Percentiles rank a stretch among this genome's conserved stretches.
phyloP scores from a whole-genome alignment of 1,140 invertebrate genomes.

The Saccostrea echinata region DNA sequence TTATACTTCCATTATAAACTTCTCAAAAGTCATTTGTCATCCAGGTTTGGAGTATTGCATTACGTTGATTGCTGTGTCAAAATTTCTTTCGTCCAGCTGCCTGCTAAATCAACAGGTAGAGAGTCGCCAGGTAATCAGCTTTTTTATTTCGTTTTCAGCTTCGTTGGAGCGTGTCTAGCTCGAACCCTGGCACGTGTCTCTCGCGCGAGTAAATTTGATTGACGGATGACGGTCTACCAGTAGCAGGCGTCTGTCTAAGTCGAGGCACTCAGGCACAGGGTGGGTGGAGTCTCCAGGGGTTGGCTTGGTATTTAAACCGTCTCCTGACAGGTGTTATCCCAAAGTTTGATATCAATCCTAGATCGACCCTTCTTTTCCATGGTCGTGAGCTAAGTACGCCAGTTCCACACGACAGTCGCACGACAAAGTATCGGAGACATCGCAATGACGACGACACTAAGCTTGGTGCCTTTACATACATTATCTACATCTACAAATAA shows the following conservation, averaged over 20 bases:
- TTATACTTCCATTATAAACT: conserved; percentile 36
- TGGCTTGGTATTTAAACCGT: conserved; percentile 53
- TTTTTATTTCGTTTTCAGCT: conserved; percentile 40
- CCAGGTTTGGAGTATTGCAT: conserved; percentile 35
- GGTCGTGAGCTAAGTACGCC: conserved; percentile 52
- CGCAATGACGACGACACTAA: conserved; percentile 64
- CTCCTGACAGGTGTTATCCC: conserved; percentile 44
- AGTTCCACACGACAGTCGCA: conserved; percentile 58
- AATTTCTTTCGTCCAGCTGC: conserved; percentile 19
- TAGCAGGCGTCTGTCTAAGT: not conserved
- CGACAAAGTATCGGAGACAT: conserved; percentile 42
- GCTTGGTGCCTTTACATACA: conserved; percentile 65
- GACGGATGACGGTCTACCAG: conserved; percentile 50
- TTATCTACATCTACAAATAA: conserved; percentile 55
- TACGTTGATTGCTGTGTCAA: conserved; percentile 41
- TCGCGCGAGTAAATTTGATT: conserved; percentile 58
- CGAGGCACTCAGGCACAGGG: conserved; percentile 22
- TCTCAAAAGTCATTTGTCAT: conserved; percentile 34
- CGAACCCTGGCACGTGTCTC: conserved; percentile 31
- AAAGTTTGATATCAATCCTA: conserved; percentile 34
- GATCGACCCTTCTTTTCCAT: conserved; percentile 26
- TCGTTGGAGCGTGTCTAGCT: conserved; percentile 31
- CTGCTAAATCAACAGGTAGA: conserved; percentile 40
- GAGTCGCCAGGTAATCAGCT: conserved; percentile 33
- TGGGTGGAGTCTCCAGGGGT: conserved; percentile 18